phyloP scores from a whole-genome alignment of 2,797 vertebrate genomes.

The Acanthis flammea region DNA sequence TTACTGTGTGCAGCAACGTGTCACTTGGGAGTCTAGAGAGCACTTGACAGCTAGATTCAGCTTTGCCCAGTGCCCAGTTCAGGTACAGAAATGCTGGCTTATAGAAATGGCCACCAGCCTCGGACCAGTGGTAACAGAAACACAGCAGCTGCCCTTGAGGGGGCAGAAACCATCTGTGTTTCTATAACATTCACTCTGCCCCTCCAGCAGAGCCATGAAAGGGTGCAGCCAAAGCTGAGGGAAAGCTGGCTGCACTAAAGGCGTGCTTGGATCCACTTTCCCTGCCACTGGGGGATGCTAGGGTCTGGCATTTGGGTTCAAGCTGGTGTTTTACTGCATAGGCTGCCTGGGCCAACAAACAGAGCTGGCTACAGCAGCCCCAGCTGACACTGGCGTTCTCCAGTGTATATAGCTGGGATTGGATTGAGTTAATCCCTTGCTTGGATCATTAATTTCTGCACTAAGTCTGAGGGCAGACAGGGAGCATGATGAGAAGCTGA shows the following conservation, averaged over 20 bases:
- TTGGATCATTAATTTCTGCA: neutral
- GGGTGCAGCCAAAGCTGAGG: neutral
- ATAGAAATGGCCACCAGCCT: neutral
- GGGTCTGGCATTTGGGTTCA: neutral
- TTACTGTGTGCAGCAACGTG: neutral
- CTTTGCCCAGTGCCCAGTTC: neutral
- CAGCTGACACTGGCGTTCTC: neutral
- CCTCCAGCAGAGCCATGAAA: neutral
- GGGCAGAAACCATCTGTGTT: neutral
- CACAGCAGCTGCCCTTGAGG: neutral
- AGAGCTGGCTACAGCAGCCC: neutral
- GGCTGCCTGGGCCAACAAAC: neutral
- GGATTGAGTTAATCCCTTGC: neutral
- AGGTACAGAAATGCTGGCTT: neutral
- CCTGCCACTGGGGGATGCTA: neutral
- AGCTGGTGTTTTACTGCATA: neutral
- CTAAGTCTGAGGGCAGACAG: neutral
- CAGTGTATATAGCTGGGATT: neutral
- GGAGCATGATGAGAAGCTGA: neutral
- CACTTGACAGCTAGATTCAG: neutral
- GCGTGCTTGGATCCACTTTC: neutral
- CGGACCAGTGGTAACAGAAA: neutral
- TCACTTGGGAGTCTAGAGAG: neutral
- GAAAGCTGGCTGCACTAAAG: neutral
- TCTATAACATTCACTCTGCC: neutral